Percentiles rank a stretch among this genome's conserved stretches.
Conservation (phyloP, 2,113 vertebrate species). For the Odocoileus virginianus region DNA sequence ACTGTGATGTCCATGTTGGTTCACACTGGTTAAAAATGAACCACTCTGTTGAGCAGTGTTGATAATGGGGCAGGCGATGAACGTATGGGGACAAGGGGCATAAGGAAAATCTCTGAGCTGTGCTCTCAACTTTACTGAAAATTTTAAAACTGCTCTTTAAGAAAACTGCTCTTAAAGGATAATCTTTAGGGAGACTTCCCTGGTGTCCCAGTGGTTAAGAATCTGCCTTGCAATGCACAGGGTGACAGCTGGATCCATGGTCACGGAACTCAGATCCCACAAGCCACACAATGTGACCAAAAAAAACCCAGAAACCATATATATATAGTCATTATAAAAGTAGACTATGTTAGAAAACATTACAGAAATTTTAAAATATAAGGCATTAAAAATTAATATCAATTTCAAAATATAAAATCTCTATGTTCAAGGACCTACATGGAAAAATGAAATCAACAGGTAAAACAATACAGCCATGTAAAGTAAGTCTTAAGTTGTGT, state of each 20-base stretch:
- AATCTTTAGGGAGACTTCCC: background rate
- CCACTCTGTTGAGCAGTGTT: background rate
- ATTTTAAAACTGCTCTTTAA: background rate
- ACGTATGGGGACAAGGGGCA: background rate
- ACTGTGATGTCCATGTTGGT: background rate
- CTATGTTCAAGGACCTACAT: background rate
- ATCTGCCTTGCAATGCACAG: background rate
- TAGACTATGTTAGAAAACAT: background rate
- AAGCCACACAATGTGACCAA: background rate
- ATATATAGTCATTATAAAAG: background rate
- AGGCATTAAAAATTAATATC: background rate
- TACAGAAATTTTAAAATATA: background rate
- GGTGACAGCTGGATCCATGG: background rate
- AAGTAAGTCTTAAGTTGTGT: background rate
- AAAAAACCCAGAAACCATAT: background rate
- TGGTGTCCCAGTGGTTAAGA: background rate
- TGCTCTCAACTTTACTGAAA: background rate
- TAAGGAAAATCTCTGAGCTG: background rate
- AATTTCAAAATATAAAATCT: conserved; percentile 3
- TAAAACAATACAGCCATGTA: background rate
- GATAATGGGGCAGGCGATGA: background rate
- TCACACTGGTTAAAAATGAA: background rate
- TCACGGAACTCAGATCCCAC: background rate
- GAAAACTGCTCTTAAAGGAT: background rate
- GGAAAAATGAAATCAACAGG: background rate